These are phyloP conservation scores for Phalera bucephala DNA, from an alignment of 2,888 invertebrate species.

Conservation along the genomic window DNA sequence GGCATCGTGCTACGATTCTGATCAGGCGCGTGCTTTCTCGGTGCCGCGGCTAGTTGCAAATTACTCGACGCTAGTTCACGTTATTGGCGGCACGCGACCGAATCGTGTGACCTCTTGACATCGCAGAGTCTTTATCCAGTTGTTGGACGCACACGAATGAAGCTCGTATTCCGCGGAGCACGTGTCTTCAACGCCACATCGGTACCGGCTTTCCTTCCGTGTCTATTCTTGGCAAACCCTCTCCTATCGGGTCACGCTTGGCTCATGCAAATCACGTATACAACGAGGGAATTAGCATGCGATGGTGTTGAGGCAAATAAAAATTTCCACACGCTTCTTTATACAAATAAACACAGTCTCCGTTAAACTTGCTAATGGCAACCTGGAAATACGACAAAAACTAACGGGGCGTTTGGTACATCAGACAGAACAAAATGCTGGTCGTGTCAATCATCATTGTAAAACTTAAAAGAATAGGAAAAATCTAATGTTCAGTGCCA, in stretches of 20 bases:
- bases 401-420: slow-evolving; percentile 19
- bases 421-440: slow-evolving; percentile 11
- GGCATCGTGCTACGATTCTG: slow-evolving; percentile 61
- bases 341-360: slow-evolving; percentile 30
- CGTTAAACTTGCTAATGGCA: slow-evolving; percentile 38
- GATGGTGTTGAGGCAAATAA: slow-evolving; percentile 41
- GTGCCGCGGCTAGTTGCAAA: slow-evolving; percentile 53
- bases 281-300: slow-evolving; percentile 66
- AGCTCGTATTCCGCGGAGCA: slow-evolving; percentile 50
- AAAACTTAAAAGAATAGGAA: slow-evolving; percentile 30
- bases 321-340: slow-evolving; percentile 40
- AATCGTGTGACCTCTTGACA: slow-evolving; percentile 50
- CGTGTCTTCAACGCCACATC: slow-evolving; percentile 62
- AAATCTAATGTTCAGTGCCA: too few species aligned
- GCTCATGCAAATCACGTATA: slow-evolving; percentile 70
- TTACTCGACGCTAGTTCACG: slow-evolving; percentile 50
- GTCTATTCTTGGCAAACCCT: slow-evolving; percentile 66
- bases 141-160: slow-evolving; percentile 34
- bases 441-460: slow-evolving; percentile 23
- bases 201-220: slow-evolving; percentile 75
- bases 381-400: slow-evolving; percentile 28
- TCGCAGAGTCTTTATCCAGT: slow-evolving; percentile 31
- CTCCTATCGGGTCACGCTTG: slow-evolving; percentile 66
- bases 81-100: slow-evolving; percentile 50
- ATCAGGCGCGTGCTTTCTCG: slow-evolving; percentile 59